phyloP scores from a whole-genome alignment of 2,888 invertebrate species.

The Andrena flavipes region DNA sequence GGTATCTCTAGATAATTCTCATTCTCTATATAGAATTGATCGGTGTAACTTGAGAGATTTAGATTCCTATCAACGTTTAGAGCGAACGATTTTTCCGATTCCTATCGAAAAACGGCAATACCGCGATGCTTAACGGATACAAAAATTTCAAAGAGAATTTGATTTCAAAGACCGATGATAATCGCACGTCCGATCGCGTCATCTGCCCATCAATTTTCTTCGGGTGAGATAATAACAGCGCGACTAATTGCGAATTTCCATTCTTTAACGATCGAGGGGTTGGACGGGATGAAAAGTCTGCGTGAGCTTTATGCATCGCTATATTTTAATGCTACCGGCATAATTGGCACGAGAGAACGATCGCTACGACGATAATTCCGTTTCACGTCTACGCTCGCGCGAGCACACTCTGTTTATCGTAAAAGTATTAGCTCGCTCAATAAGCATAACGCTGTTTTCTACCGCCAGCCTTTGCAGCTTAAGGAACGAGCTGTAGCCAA shows the following conservation, averaged over 20 bases:
- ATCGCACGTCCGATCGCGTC: neutral
- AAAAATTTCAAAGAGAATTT: neutral
- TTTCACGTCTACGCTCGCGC: neutral
- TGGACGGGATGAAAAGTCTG: neutral
- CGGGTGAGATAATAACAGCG: neutral
- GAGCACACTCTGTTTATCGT: neutral
- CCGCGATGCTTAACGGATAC: too few relatives aligned
- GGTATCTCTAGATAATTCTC: too few relatives aligned
- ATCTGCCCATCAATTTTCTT: neutral
- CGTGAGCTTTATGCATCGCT: neutral
- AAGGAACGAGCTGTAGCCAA: too few relatives aligned
- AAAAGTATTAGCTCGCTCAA: neutral
- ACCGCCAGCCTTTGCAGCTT: neutral
- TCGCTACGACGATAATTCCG: conserved; percentile 6
- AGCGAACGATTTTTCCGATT: too few relatives aligned
- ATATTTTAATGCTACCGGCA: conserved; percentile 16
- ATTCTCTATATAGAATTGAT: too few relatives aligned
- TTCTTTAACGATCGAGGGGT: conserved; percentile 15
- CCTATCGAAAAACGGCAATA: too few relatives aligned
- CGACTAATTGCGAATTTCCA: conserved; percentile 24
- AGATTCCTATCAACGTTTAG: too few relatives aligned
- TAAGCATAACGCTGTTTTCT: neutral
- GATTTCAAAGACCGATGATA: neutral
- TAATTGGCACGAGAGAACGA: conserved; percentile 16
- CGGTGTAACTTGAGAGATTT: too few relatives aligned